These are phyloP conservation scores for Ceratina japonica DNA, from an alignment of 1,140 invertebrate genomes.

Conservation along the genomic window DNA sequence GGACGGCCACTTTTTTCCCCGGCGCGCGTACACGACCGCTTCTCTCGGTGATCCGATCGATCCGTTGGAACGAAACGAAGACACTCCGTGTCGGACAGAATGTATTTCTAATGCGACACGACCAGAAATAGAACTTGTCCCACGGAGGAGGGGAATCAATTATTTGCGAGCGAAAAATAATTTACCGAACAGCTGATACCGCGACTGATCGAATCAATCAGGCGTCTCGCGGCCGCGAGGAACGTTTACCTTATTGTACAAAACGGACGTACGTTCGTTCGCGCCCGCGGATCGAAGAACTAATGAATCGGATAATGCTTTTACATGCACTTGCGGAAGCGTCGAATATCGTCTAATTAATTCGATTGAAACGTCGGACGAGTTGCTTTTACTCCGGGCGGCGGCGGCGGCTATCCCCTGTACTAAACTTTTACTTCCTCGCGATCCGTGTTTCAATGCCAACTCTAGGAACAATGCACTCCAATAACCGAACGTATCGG, in stretches of 20 bases:
- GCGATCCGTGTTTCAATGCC: conserved; percentile 17
- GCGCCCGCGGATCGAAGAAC: background rate
- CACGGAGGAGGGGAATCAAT: too few species aligned
- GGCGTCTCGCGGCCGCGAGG: too few species aligned
- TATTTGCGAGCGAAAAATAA: too few species aligned
- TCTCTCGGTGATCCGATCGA: too few species aligned
- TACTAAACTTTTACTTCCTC: background rate
- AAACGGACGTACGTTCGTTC: too few species aligned
- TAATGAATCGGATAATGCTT: background rate
- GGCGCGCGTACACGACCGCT: background rate
- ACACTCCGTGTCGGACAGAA: too few species aligned
- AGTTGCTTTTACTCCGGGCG: conserved; percentile 48
- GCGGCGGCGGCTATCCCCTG: conserved; percentile 12
- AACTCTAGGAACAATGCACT: conserved; percentile 44
- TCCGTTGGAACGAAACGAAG: too few species aligned
- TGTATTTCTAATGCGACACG: too few species aligned
- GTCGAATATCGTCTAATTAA: conserved; percentile 1
- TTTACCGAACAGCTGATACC: too few species aligned
- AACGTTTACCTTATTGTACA: too few species aligned
- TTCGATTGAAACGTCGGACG: background rate
- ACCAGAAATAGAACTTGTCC: too few species aligned
- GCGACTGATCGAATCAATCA: too few species aligned
- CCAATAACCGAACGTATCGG: conserved; percentile 43
- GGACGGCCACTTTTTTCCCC: background rate
- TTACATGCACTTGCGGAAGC: background rate